Base-by-base conservation (phyloP, 2,113 vertebrate genomes). In the Maccullochella peelii region DNA sequence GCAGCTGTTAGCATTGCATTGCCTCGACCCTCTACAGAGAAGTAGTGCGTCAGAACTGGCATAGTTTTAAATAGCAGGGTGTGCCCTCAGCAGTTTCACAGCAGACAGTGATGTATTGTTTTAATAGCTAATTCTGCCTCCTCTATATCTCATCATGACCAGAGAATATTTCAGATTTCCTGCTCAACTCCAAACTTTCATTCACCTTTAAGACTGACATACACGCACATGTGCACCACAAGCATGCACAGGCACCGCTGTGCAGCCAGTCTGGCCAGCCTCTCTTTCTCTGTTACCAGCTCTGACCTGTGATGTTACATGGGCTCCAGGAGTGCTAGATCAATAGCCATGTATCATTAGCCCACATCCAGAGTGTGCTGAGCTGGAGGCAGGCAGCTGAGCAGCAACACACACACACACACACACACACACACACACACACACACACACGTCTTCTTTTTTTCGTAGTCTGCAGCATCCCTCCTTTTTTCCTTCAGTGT, bases 301-400 rank as follows among this genome's bases (percentile, higher is more conserved):
- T 84, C 76, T 85, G 82, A 78, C 85, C 80, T 73, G 82, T 47
- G 76, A 59, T 73, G 70, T 63, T 55, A 61, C 59, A 58, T 57
- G 27, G 83, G 49, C 78, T 80, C 69, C 75, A 12, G 52, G 38
- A 73, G 33, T 1, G 20, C 23, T 4, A 44, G 67, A 91, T 91
- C 91, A 87, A 86, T 90, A 90, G 50, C 63, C 62, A 62, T 74
- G 68, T 86, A 71, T 91, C 81, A 88, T 89, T 89, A 91, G 91
- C 83, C 90, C 80, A 90, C 73, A 89, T 92, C 83, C 70, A 83
- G 65, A 44, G 12, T 12, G 54, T 55, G 74, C 54, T 72, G 61
- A 25, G 59, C 76, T 66, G 59, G 59, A 86, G 65, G 73, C 79
- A 80, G 38, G 12, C 52, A 23, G 71, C 30, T 2, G 12, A 67